These are phyloP conservation scores for Temnothorax unifasciatus DNA, from an alignment of 2,888 invertebrate species.

Conservation along the genomic window DNA sequence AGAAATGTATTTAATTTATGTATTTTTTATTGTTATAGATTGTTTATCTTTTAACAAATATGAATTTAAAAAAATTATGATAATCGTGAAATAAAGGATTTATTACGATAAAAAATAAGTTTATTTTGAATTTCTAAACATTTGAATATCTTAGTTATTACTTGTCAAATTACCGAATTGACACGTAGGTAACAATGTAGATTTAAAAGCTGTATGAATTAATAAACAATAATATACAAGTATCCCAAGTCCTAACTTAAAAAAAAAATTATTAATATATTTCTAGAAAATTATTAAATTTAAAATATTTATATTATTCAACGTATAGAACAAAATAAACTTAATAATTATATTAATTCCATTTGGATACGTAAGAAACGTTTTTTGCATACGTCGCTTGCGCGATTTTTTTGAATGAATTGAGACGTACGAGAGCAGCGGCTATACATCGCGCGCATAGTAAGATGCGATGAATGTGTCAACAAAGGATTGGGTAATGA, in stretches of 20 bases:
- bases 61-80: not conserved
- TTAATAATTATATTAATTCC: not conserved
- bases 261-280: no score
- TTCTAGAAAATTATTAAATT: no score
- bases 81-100: not conserved
- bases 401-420: conserved; percentile 33
- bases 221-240: no score
- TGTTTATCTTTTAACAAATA: not conserved
- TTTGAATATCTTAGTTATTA: not conserved
- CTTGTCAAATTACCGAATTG: not conserved
- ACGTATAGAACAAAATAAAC: not conserved
- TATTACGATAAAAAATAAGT: not conserved
- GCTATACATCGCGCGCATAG: conserved; percentile 15
- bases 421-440: conserved; percentile 5
- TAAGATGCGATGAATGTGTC: conserved; percentile 26
- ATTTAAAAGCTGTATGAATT: no score
- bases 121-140: not conserved
- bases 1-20: not conserved
- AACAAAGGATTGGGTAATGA: conserved; percentile 45
- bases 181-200: no score
- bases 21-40: not conserved
- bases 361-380: not conserved
- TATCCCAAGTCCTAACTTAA: no score
- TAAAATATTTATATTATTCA: no score
- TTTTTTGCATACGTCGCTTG: not conserved